Conservation (phyloP, 2,113 vertebrate genomes). For the Columba livia region DNA sequence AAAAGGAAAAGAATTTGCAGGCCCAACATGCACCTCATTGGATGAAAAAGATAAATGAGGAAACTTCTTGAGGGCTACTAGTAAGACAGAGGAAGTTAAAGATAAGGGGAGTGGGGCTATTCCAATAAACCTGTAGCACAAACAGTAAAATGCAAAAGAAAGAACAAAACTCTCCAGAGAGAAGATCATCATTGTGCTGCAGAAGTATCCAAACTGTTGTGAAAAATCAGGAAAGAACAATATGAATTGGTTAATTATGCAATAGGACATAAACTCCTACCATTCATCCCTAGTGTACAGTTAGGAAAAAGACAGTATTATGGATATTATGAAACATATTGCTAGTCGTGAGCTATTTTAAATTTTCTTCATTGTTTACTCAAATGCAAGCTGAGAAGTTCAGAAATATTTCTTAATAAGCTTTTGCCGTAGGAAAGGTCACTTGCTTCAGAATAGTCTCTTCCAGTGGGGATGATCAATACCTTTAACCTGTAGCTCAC, state of each 20-base stretch:
- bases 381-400: slow-evolving; percentile 41
- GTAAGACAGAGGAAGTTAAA: not conserved
- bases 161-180: not conserved
- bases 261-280: slow-evolving; percentile 26
- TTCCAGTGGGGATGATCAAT: not conserved
- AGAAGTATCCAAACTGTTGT: not conserved
- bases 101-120: not conserved
- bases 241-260: slow-evolving; percentile 41
- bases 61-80: not conserved
- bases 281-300: slow-evolving; percentile 51
- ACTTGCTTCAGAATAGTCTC: not conserved
- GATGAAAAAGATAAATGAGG: not conserved
- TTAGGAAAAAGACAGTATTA: slow-evolving; percentile 42
- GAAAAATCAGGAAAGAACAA: slow-evolving; percentile 23
- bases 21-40: not conserved
- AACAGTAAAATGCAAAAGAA: not conserved
- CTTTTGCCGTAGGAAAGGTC: slow-evolving; percentile 12
- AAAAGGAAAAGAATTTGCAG: not conserved
- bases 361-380: slow-evolving; percentile 43
- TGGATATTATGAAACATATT: slow-evolving; percentile 33
- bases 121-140: not conserved
- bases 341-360: slow-evolving; percentile 34
- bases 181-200: not conserved
- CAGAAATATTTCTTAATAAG: slow-evolving; percentile 42
- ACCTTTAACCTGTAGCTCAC: not conserved